Conservation (phyloP, 1,140 invertebrate genomes). For the Trichonephila clavipes region DNA sequence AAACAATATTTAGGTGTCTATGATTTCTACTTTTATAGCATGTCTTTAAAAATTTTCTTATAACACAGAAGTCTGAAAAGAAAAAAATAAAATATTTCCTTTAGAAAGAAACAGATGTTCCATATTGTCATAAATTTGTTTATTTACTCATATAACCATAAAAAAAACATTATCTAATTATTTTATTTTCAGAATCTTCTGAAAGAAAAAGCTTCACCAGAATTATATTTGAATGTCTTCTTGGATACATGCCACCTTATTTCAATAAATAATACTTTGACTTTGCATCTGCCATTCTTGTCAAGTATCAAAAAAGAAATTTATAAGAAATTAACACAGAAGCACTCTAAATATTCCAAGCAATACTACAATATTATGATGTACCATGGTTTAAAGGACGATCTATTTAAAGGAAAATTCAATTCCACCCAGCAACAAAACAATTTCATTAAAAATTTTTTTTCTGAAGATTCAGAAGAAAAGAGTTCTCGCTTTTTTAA, state of each 20-base stretch:
- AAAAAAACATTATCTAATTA: background rate
- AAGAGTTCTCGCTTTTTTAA: no score
- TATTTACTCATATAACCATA: no score
- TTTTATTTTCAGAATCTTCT: constrained; percentile 11
- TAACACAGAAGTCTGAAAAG: no score
- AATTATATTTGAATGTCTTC: constrained; percentile 30
- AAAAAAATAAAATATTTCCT: no score
- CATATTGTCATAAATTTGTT: no score
- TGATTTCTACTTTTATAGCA: no score
- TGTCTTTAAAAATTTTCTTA: no score
- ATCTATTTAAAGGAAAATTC: background rate
- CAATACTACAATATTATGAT: background rate
- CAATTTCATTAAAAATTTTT: no score
- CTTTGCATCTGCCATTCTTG: background rate
- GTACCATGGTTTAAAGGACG: background rate
- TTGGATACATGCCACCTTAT: background rate
- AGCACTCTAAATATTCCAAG: background rate
- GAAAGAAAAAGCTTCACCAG: background rate
- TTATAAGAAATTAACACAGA: background rate
- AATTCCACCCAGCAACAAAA: no score
- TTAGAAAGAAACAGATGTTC: no score
- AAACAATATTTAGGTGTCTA: no score
- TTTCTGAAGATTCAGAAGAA: no score
- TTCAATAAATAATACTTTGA: background rate
- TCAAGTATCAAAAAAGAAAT: background rate